Evolutionary conservation across 1,140 invertebrate genomes (phyloP), one percentile per base, ranked within the genome.

Genomic region (Drosophila truncata): DNA sequence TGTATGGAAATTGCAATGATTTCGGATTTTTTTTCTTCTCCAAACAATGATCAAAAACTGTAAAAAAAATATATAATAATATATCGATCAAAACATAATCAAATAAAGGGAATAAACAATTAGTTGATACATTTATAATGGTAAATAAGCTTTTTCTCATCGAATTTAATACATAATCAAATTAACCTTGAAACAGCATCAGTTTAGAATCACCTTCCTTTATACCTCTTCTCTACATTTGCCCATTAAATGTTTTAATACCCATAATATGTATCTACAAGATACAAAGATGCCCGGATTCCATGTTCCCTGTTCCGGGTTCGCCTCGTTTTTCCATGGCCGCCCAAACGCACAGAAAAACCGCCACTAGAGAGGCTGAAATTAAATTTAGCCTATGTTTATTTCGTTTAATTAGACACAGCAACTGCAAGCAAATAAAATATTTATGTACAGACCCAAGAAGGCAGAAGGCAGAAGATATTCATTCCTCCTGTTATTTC

Each of bases 401-500:
- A 87, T 87, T 80, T 80, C 84, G 80, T 88, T 87, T 88, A 88
- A 87, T 87, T 88, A 87, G 83, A 84, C 77, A 87, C 74, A 78
- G 29, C 73, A 70, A 88, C 84, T 87, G 84, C 77, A 87, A 84
- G 80, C 80, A 84, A 88, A 88, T 84, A 74, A 88, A 88, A 87
- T 87, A 87, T 88, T 87, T 83, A 87, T 83, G 67, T 88, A 88
- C 67, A 73, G 72, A 72, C 80, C 71, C 41, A 76, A 47, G 37
- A 61, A 69, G 39, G 23, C 42, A 41, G 42, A 58, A 69, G 16
- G 37, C 58, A 44, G 37, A 18, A 52, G 39, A 47, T 42, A 69
- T 39, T 55, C 55, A 63, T 57, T 67, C 58, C 47, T n/a, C 58
- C 41, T 74, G 64, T 49, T 62, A 65, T 66, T 86, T 80, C 72